These are phyloP conservation scores for Piezodorus guildinii DNA, from an alignment of 1,140 invertebrate species.

Conservation along the genomic window DNA sequence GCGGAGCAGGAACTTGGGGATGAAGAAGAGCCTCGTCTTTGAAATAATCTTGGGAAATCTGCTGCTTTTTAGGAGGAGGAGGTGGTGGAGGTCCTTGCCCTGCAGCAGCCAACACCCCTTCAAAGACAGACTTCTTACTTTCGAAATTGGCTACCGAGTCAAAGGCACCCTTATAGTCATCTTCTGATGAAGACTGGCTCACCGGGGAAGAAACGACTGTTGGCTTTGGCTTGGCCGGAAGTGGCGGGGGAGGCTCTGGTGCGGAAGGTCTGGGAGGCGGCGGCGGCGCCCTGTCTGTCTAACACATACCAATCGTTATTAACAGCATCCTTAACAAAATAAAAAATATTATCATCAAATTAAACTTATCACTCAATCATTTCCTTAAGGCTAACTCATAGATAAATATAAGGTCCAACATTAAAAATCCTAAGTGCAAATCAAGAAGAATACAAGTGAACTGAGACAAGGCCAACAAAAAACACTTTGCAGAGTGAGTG, in stretches of 20 bases:
- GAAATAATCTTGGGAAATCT: not conserved
- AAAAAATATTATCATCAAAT: too few relatives aligned
- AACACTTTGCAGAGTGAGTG: too few relatives aligned
- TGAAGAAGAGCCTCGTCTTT: not conserved
- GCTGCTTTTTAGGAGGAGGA: not conserved
- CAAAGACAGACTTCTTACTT: slow-evolving; percentile 23
- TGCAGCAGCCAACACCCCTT: not conserved
- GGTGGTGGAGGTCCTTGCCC: not conserved
- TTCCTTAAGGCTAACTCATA: not conserved
- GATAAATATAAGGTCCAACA: not conserved
- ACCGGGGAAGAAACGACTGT: slow-evolving; percentile 22
- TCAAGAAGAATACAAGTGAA: not conserved
- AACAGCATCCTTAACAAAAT: not conserved
- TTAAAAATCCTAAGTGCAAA: not conserved
- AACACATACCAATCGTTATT: not conserved
- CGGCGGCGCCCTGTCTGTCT: slow-evolving; percentile 17
- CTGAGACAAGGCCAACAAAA: too few relatives aligned
- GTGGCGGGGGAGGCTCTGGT: slow-evolving; percentile 16
- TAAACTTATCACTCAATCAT: not conserved
- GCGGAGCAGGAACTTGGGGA: not conserved
- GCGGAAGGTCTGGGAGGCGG: slow-evolving; percentile 19
- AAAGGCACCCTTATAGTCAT: slow-evolving; percentile 20
- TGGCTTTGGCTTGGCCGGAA: slow-evolving; percentile 21
- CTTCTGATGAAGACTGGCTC: slow-evolving; percentile 22
- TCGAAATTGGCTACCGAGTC: slow-evolving; percentile 25